Conservation (phyloP, 2,797 vertebrate genomes). For the Emydoidea blandingii region DNA sequence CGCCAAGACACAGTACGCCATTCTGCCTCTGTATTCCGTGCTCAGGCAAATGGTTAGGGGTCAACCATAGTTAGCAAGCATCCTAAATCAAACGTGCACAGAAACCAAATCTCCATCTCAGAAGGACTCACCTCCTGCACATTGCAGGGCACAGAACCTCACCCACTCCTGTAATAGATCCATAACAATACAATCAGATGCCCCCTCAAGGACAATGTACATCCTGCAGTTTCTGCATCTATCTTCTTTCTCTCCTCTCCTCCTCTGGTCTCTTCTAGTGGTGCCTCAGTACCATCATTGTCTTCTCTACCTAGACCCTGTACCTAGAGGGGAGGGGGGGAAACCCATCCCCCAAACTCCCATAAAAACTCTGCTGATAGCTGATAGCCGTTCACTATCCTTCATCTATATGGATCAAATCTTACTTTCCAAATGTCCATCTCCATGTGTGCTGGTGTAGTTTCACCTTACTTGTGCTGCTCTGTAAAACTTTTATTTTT, state of each 20-base stretch:
- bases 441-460: slow-evolving; percentile 12
- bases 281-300: too few relatives aligned
- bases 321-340: too few relatives aligned
- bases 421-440: slow-evolving; percentile 20
- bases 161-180: background rate
- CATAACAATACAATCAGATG: background rate
- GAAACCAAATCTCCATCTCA: background rate
- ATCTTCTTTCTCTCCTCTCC: too few relatives aligned
- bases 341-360: too few relatives aligned
- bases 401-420: slow-evolving; percentile 36
- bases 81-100: background rate
- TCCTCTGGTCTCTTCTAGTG: too few relatives aligned
- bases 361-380: too few relatives aligned
- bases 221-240: too few relatives aligned
- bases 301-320: too few relatives aligned
- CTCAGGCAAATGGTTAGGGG: background rate
- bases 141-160: background rate
- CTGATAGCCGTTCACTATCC: background rate
- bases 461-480: slow-evolving; percentile 49
- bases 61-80: background rate
- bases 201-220: too few relatives aligned
- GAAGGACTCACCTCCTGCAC: background rate
- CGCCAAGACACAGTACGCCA: background rate
- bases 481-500: slow-evolving; percentile 35
- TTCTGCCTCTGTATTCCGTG: background rate